Conservation (phyloP, 1,140 invertebrate species). For the Eciton burchellii region DNA sequence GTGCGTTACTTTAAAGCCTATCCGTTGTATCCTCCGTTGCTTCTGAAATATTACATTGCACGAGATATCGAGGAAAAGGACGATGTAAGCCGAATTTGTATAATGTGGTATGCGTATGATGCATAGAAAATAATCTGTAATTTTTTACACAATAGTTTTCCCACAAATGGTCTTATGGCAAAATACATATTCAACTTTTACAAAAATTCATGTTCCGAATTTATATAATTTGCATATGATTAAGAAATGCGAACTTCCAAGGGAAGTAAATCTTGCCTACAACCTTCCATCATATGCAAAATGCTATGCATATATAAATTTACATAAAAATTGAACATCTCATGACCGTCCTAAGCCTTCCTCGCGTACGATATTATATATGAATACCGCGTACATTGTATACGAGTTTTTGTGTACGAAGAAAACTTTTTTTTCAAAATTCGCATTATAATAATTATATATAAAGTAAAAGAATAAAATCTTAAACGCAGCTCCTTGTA, state of each 20-base stretch:
- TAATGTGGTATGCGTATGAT: background rate
- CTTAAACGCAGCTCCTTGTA: background rate
- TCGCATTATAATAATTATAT: background rate
- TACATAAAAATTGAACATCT: conserved; percentile 52
- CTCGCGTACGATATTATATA: conserved; percentile 7
- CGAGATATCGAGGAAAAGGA: conserved; percentile 8
- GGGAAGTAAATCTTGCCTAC: conserved; percentile 42
- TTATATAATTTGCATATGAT: conserved; percentile 44
- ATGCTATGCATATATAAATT: conserved; percentile 56
- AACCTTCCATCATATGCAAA: conserved; percentile 50
- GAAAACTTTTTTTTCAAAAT: conserved; percentile 10
- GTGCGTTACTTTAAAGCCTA: conserved; percentile 6
- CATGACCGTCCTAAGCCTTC: conserved; percentile 46
- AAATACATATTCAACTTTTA: background rate
- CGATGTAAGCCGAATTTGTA: background rate
- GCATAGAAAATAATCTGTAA: background rate
- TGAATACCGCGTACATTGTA: background rate
- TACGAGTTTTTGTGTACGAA: no score
- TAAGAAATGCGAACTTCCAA: conserved; percentile 37
- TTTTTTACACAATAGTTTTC: background rate
- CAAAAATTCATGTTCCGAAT: conserved; percentile 45
- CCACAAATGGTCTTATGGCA: background rate
- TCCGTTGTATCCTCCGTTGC: background rate
- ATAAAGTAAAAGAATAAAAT: background rate
- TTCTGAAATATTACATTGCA: conserved; percentile 3